Evolutionary conservation across 2,113 vertebrate species (phyloP).

Genomic region (Empidonax alnorum): DNA sequence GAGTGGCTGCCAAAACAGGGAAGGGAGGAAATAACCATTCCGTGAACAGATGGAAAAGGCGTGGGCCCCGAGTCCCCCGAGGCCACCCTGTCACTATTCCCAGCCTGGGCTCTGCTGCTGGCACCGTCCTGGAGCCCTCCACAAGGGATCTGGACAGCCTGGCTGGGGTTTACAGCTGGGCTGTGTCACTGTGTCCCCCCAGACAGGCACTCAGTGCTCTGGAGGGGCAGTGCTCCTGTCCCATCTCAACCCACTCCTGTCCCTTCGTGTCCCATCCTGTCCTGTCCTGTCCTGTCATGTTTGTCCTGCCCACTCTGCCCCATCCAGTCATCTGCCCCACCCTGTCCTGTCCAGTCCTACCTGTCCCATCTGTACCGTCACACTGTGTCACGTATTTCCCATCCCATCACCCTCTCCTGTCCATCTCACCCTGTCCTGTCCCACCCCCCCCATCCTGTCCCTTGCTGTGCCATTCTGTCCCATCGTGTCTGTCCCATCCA

Average conservation of each 20-base stretch:
- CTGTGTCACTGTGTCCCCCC: neutral
- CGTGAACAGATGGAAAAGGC: neutral
- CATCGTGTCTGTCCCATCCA: too few relatives aligned
- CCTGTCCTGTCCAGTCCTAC: neutral
- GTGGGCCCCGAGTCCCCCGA: rapidly evolving
- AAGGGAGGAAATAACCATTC: neutral
- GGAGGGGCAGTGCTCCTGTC: neutral
- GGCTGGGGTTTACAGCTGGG: neutral
- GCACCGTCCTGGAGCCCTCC: rapidly evolving
- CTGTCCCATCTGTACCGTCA: neutral
- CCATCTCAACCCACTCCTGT: neutral
- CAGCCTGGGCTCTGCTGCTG: neutral
- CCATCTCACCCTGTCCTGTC: neutral
- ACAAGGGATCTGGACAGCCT: rapidly evolving
- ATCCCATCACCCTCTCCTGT: neutral
- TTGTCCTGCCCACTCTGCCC: neutral
- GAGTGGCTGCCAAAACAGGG: neutral
- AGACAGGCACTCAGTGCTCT: rapidly evolving
- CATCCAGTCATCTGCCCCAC: neutral
- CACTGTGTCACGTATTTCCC: neutral
- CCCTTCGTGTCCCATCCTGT: neutral
- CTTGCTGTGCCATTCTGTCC: neutral
- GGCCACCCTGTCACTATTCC: neutral
- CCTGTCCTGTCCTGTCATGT: neutral
- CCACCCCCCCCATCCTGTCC: neutral